Conservation (phyloP, 1,140 invertebrate genomes). For the Saccostrea echinata region DNA sequence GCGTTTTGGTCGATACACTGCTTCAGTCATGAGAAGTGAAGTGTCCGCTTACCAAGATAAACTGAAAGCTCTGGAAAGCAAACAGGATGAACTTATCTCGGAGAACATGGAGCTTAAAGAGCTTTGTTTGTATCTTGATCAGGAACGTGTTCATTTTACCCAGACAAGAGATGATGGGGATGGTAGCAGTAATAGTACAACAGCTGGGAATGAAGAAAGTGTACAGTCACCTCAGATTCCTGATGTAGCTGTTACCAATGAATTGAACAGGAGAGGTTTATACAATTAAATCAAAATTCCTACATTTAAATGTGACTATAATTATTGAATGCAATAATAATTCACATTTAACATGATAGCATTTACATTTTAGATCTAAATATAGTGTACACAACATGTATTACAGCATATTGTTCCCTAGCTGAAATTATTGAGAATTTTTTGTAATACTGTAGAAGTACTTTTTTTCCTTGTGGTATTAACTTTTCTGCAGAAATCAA, state of each 20-base stretch:
- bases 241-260: constrained; percentile 67
- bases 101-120: constrained; percentile 98
- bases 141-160: constrained; percentile 85
- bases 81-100: constrained; percentile 96
- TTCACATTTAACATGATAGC: no score
- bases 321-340: no score
- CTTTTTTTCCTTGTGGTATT: no score
- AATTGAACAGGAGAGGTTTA: constrained; percentile 22
- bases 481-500: no score
- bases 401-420: no score
- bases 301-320: neutral
- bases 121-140: constrained; percentile 95
- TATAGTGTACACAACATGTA: no score
- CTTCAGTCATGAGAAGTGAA: constrained; percentile 97
- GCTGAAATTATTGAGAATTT: no score
- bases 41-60: constrained; percentile 97
- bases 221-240: constrained; percentile 61
- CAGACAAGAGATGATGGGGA: constrained; percentile 75
- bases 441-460: no score
- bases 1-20: constrained; percentile 96
- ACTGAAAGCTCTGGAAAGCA: constrained; percentile 91
- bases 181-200: constrained; percentile 80
- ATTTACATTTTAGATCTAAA: no score
- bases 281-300: neutral
- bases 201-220: constrained; percentile 82